phyloP scores from a whole-genome alignment of 2,797 vertebrate genomes.

The Tiaroga cobitis region DNA sequence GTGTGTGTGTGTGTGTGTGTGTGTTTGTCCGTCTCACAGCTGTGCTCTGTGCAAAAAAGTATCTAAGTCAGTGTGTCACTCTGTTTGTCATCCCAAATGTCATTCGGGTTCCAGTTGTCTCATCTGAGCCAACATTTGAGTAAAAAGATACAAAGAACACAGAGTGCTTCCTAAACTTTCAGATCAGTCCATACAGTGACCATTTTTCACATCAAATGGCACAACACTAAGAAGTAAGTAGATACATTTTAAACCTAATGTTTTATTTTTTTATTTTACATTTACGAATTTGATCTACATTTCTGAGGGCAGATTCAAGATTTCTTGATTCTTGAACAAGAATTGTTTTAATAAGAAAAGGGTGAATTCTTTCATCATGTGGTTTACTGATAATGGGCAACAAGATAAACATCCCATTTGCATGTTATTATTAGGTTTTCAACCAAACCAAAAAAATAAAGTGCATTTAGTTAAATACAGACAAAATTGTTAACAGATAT shows the following conservation, averaged over 20 bases:
- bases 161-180: conserved; percentile 64
- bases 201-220: not conserved
- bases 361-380: not conserved
- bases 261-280: not conserved
- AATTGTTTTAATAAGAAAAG: not conserved
- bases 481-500: not conserved
- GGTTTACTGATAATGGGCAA: not conserved
- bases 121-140: conserved; percentile 63
- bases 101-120: conserved; percentile 63
- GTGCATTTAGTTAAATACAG: not conserved
- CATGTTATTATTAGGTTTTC: not conserved
- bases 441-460: not conserved
- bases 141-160: conserved; percentile 67
- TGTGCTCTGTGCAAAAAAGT: conserved; percentile 7
- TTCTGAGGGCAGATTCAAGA: not conserved
- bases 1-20: not conserved
- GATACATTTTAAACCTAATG: not conserved
- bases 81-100: conserved; percentile 74
- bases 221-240: not conserved
- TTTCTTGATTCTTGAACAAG: not conserved
- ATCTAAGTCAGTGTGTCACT: conserved; percentile 31
- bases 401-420: not conserved
- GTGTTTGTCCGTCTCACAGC: conserved; percentile 36
- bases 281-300: not conserved
- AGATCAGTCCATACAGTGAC: not conserved